Conservation (phyloP, 37 sponge, comb jelly and placozoan genomes). For the Crambe crambe region DNA sequence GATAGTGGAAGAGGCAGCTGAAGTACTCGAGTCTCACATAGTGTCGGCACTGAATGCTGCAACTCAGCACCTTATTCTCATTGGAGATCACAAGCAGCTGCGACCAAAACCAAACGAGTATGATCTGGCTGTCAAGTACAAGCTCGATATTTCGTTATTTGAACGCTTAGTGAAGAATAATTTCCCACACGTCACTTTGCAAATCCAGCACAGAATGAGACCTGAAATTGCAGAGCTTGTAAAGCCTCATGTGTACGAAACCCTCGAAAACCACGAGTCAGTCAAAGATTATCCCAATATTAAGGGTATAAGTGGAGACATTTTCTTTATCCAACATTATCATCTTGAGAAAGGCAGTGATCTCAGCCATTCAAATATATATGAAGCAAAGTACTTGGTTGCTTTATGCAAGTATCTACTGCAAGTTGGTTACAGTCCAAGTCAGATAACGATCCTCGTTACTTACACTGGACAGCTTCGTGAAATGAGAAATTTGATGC, state of each 20-base stretch:
- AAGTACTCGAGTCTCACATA: constrained; percentile 92
- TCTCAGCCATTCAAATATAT: constrained; percentile 74
- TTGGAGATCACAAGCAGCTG: constrained; percentile 97
- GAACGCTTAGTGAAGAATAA: constrained; percentile 73
- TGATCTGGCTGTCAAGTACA: constrained; percentile 71
- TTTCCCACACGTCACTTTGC: constrained; percentile 75
- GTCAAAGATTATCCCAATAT: constrained; percentile 59
- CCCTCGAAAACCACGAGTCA: constrained; percentile 56
- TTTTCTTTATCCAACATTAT: constrained; percentile 67
- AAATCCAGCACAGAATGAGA: constrained; percentile 92
- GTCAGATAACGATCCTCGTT: constrained; percentile 83
- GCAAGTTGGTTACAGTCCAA: constrained; percentile 60
- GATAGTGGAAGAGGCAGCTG: constrained; percentile 95
- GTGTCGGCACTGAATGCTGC: constrained; percentile 75
- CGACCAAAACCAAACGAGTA: constrained; percentile 84
- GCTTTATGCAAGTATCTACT: constrained; percentile 72
- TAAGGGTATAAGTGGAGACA: constrained; percentile 58
- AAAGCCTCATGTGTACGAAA: constrained; percentile 70
- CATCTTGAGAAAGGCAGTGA: constrained; percentile 39
- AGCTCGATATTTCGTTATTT: constrained; percentile 89
- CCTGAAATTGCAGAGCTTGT: constrained; percentile 86
- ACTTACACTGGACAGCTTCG: constrained; percentile 87
- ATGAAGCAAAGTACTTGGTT: constrained; percentile 78
- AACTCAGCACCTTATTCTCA: constrained; percentile 90
- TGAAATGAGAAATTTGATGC: constrained; percentile 42